Percentiles rank a stretch among this genome's conserved stretches.
phyloP scores from a whole-genome alignment of 1,140 invertebrate species.

The Tribolium madens region DNA sequence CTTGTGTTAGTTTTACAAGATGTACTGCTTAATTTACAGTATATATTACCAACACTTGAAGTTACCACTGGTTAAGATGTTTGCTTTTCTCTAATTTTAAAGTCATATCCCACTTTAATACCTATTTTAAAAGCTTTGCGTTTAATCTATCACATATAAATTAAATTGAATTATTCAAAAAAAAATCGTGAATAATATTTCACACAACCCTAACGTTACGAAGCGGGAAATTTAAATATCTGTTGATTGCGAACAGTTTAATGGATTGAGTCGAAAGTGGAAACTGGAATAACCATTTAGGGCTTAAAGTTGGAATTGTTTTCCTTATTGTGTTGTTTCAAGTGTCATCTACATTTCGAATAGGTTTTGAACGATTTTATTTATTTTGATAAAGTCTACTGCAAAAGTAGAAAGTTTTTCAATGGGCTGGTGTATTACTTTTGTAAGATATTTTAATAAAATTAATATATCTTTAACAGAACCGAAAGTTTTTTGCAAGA shows the following conservation, averaged over 20 bases:
- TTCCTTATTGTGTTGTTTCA: conserved; percentile 20
- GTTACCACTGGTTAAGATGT: not conserved
- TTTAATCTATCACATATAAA: too few species aligned
- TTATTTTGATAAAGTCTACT: not conserved
- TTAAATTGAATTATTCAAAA: too few species aligned
- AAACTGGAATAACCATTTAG: conserved; percentile 22
- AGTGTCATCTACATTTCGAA: conserved; percentile 19
- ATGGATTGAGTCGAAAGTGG: conserved; percentile 14
- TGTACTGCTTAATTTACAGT: conserved; percentile 7
- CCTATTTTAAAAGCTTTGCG: not conserved
- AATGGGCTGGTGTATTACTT: not conserved
- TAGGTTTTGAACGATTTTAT: not conserved
- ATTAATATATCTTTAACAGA: too few species aligned
- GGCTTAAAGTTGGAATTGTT: conserved; percentile 25
- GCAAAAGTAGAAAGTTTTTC: not conserved
- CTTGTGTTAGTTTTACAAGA: not conserved
- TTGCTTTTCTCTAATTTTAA: not conserved
- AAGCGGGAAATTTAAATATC: conserved; percentile 17
- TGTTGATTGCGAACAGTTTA: not conserved
- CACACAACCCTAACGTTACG: not conserved
- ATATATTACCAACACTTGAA: not conserved
- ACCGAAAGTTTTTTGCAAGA: too few species aligned
- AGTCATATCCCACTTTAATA: not conserved
- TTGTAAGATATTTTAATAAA: not conserved
- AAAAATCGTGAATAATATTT: not conserved